phyloP scores from a whole-genome alignment of 1,140 invertebrate species.

The Drosophila grimshawi region DNA sequence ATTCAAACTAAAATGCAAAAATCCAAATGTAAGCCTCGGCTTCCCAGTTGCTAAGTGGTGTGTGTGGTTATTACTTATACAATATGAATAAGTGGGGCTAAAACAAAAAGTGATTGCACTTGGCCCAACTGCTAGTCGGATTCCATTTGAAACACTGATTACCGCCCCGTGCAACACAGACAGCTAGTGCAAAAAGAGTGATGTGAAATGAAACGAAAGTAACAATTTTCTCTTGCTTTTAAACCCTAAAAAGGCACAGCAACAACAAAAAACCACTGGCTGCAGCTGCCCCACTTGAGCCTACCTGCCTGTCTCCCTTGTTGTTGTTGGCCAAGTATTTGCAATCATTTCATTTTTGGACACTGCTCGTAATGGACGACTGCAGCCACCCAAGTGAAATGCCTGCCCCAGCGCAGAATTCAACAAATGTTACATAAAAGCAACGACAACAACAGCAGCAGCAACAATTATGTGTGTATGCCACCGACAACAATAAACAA shows the following conservation, averaged over 20 bases:
- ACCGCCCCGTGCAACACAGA: slow-evolving; percentile 24
- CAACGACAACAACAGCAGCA: slow-evolving; percentile 8
- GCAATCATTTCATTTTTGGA: slow-evolving; percentile 76
- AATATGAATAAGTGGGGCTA: slow-evolving; percentile 11
- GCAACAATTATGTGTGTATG: slow-evolving; percentile 57
- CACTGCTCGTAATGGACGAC: slow-evolving; percentile 64
- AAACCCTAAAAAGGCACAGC: slow-evolving; percentile 15
- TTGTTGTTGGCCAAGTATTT: slow-evolving; percentile 54
- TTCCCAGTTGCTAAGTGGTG: slow-evolving; percentile 29
- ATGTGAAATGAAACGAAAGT: slow-evolving; percentile 79
- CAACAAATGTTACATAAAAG: slow-evolving; percentile 66
- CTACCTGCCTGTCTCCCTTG: slow-evolving; percentile 18
- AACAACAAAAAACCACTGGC: background rate
- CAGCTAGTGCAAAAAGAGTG: slow-evolving; percentile 21
- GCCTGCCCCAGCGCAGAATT: slow-evolving; percentile 71
- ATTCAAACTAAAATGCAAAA: slow-evolving; percentile 1
- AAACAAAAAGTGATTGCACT: slow-evolving; percentile 30
- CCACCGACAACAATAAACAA: slow-evolving; percentile 73
- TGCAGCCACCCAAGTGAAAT: slow-evolving; percentile 64
- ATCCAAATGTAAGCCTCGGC: slow-evolving; percentile 16
- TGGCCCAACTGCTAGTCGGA: background rate
- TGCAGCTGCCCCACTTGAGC: slow-evolving; percentile 31
- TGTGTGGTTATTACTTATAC: slow-evolving; percentile 47
- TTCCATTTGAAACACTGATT: slow-evolving; percentile 19
- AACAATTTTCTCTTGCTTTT: slow-evolving; percentile 54